phyloP scores from a whole-genome alignment of 2,113 vertebrate genomes.

The Typhlomys cinereus region DNA sequence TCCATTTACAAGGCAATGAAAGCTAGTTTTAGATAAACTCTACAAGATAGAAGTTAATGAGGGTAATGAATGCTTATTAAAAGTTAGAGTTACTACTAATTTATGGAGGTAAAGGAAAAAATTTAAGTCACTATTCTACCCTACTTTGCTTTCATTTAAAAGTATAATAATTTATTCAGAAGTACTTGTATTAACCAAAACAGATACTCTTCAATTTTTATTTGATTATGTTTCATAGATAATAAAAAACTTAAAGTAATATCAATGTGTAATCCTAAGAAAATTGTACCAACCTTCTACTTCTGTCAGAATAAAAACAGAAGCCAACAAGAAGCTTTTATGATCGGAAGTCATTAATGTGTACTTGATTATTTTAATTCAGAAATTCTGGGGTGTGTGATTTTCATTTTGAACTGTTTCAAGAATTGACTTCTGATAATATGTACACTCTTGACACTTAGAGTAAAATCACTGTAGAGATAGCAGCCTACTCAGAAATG shows the following conservation, averaged over 20 bases:
- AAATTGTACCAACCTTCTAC: neutral
- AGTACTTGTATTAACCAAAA: neutral
- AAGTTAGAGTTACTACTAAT: neutral
- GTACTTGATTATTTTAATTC: neutral
- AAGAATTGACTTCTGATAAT: neutral
- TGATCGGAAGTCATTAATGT: slow-evolving; percentile 37
- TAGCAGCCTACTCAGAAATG: neutral
- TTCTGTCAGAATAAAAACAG: slow-evolving; percentile 13
- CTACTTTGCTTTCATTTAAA: slow-evolving; percentile 17
- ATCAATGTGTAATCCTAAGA: slow-evolving; percentile 26
- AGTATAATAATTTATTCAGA: neutral
- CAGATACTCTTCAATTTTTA: neutral
- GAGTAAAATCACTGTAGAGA: neutral
- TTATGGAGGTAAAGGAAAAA: neutral
- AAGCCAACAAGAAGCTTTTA: neutral
- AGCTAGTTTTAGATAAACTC: neutral
- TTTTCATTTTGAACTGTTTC: slow-evolving; percentile 33
- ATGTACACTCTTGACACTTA: neutral
- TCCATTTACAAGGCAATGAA: neutral
- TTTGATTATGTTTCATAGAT: slow-evolving; percentile 20
- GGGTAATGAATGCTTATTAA: neutral
- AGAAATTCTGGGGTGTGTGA: neutral
- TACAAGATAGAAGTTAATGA: neutral
- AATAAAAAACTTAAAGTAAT: slow-evolving; percentile 17
- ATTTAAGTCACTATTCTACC: neutral